Evolutionary conservation across 2,113 vertebrate genomes (phyloP).

Genomic region (Mobula hypostoma): DNA sequence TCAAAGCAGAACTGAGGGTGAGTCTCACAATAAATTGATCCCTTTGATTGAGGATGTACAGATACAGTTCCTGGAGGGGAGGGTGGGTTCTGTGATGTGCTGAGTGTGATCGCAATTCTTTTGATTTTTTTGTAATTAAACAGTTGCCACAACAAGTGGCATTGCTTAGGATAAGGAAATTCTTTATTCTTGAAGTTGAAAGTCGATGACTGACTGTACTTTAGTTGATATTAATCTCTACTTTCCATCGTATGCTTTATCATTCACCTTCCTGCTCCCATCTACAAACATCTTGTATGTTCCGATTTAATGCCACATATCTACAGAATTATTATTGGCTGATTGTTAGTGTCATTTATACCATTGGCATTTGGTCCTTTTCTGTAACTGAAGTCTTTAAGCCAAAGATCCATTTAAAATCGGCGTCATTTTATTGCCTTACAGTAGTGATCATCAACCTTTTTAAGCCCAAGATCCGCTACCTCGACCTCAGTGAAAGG

Average conservation of each 20-base stretch:
- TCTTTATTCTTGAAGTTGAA: not conserved
- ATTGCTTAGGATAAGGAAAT: not conserved
- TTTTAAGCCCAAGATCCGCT: too few species aligned
- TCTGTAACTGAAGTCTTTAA: not conserved
- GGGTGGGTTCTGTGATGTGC: too few species aligned
- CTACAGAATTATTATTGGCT: not conserved
- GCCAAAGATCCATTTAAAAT: not conserved
- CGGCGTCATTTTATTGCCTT: not conserved
- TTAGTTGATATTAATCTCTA: not conserved
- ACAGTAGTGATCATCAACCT: too few species aligned
- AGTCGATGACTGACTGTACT: not conserved
- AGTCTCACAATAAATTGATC: too few species aligned
- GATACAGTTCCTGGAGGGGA: too few species aligned
- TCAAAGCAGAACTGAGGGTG: too few species aligned
- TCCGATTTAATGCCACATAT: not conserved
- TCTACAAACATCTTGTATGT: not conserved
- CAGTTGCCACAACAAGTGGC: too few species aligned
- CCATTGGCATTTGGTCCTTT: not conserved
- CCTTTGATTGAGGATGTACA: too few species aligned
- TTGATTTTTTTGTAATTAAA: too few species aligned
- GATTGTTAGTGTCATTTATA: not conserved
- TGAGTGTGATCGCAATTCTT: too few species aligned
- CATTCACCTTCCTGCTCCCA: not conserved
- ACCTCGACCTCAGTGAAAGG: too few species aligned
- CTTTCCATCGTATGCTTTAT: not conserved